Base-by-base conservation (phyloP, 1,140 invertebrate genomes). In the Coboldia fuscipes region DNA sequence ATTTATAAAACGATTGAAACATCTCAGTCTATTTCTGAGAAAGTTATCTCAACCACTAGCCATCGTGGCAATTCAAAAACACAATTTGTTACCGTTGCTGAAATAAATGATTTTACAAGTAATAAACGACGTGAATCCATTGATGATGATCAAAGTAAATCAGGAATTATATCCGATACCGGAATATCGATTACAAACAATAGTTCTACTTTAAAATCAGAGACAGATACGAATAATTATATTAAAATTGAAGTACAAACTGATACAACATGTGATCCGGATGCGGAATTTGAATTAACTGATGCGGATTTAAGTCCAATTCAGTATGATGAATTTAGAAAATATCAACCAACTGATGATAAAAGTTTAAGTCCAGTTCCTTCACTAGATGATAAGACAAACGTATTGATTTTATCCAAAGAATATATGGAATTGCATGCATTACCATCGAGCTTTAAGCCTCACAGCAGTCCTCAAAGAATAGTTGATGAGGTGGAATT, bases 281-380 rank as follows among this genome's bases (percentile, higher is more conserved):
- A 61, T 15, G 60, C 62, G 47, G 61, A 65, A 41, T 46, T 45
- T 13, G 61, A 65, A 47, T 45, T 62, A 16, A 64, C 63, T 10
- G 63, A 67, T 47, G 61, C 62, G 10, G 62, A 58, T 7, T 40
- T 65, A 24, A 65, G 62, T 44, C 62, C 63, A 17, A 64, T 65
- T 18, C 60, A 61, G 47, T 46, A 55, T 5, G 61, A 64, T 43
- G 60, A 62, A 30, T 34, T 53, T n/a, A 41, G 51, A 21, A 44
- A 46, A 19, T 48, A 49, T 33, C 38, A 24, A 10, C 15, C 16
- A 7, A 20, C 30, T 19, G 30, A 31, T 19, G 30, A 31, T 31
- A n/a, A n/a, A n/a, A n/a, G n/a, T n/a, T n/a, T n/a, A n/a, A n/a
- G n/a, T n/a, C n/a, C n/a, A n/a, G n/a, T n/a, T n/a, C n/a, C n/a